Evolutionary conservation across 2,888 invertebrate genomes (phyloP).

Genomic region (Drosophila percnosoma): DNA sequence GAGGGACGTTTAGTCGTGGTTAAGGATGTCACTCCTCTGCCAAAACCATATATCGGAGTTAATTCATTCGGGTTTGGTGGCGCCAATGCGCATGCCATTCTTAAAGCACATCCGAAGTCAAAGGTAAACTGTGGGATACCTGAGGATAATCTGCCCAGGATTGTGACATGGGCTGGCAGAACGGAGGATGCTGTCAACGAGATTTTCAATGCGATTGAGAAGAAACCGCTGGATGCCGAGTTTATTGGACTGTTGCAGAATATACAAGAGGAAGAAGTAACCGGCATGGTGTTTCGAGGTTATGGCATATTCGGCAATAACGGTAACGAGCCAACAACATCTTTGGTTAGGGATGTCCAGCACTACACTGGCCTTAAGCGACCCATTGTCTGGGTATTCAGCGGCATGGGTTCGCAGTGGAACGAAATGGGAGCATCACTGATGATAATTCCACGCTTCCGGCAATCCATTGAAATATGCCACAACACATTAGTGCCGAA

Average conservation of each 20-base stretch:
- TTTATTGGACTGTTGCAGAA: slow-evolving; percentile 87
- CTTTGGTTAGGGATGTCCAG: slow-evolving; percentile 86
- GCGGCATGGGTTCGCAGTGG: slow-evolving; percentile 97
- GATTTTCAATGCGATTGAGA: slow-evolving; percentile 88
- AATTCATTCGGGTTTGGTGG: slow-evolving; percentile 98
- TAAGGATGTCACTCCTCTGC: slow-evolving; percentile 89
- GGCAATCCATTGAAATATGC: slow-evolving; percentile 88
- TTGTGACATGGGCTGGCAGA: slow-evolving; percentile 91
- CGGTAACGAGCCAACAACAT: slow-evolving; percentile 61
- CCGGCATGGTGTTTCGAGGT: slow-evolving; percentile 91
- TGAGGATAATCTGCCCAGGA: slow-evolving; percentile 88
- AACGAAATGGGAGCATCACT: slow-evolving; percentile 92
- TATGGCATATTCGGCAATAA: slow-evolving; percentile 86
- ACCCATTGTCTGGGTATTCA: slow-evolving; percentile 95
- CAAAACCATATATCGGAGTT: slow-evolving; percentile 91
- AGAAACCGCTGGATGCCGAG: slow-evolving; percentile 88
- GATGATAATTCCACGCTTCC: slow-evolving; percentile 90
- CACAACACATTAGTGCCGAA: slow-evolving; percentile 87
- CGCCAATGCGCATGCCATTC: slow-evolving; percentile 88
- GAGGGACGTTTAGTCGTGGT: slow-evolving; percentile 90
- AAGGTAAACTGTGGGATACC: slow-evolving; percentile 87
- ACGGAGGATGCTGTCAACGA: slow-evolving; percentile 90
- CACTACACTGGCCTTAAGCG: slow-evolving; percentile 88
- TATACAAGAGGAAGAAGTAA: slow-evolving; percentile 86
- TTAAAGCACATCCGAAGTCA: slow-evolving; percentile 72